Percentiles rank a stretch among this genome's conserved stretches.
Conservation (phyloP, 2,888 invertebrate species). For the Ecliptopera silaceata region DNA sequence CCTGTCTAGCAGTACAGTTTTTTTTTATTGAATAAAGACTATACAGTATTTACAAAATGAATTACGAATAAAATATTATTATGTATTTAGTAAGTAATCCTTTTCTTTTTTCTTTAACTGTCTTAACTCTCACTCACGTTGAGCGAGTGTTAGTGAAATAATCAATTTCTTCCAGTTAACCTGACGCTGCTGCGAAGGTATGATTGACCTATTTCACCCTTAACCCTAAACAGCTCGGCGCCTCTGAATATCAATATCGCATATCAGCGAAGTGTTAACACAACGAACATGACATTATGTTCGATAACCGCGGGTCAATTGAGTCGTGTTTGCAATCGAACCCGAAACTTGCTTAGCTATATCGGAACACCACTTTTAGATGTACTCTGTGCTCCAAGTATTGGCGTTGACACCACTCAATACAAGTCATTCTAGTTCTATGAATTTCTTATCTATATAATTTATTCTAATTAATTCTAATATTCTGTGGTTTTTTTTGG, state of each 20-base stretch:
- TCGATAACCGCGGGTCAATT: conserved; percentile 29
- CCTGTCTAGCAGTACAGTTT: too few species aligned
- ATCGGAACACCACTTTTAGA: conserved; percentile 26
- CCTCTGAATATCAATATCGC: conserved; percentile 16
- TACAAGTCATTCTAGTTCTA: too few species aligned
- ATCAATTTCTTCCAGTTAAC: conserved; percentile 7
- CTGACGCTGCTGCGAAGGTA: neutral
- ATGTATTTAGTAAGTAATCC: too few species aligned
- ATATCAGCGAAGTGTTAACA: conserved; percentile 14
- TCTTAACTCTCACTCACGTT: neutral
- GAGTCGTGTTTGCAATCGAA: conserved; percentile 34
- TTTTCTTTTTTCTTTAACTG: too few species aligned
- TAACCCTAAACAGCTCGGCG: conserved; percentile 8
- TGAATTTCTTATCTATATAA: too few species aligned
- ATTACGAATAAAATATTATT: too few species aligned
- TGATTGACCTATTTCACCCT: conserved; percentile 14
- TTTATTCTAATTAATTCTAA: too few species aligned
- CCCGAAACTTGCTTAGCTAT: conserved; percentile 32
- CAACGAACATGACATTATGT: conserved; percentile 12
- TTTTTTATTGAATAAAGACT: too few species aligned
- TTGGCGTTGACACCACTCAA: conserved; percentile 17
- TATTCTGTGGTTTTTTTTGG: too few species aligned
- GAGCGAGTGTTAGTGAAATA: neutral
- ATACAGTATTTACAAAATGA: too few species aligned
- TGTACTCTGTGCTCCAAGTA: conserved; percentile 5